Evolutionary conservation across 2,797 vertebrate species (phyloP).

Genomic region (Ciconia nigra): DNA sequence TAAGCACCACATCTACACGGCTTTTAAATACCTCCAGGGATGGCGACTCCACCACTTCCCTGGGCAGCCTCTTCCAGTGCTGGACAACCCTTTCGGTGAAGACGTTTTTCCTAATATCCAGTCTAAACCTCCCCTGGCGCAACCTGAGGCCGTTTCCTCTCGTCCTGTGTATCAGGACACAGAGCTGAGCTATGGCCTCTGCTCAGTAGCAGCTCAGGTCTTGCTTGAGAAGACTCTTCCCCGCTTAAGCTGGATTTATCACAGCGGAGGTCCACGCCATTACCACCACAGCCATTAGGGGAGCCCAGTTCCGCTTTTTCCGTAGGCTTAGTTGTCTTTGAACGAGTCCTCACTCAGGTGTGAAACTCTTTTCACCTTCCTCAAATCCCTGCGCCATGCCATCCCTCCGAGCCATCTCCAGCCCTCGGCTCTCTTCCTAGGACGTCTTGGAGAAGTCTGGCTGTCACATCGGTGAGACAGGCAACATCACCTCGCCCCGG

Average conservation of each 20-base stretch:
- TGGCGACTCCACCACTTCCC: accelerated
- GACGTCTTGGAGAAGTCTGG: background rate
- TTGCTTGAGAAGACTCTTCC: background rate
- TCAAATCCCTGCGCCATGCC: accelerated
- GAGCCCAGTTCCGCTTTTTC: background rate
- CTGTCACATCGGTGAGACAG: background rate
- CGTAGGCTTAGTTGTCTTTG: background rate
- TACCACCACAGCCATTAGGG: accelerated
- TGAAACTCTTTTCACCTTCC: background rate
- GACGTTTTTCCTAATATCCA: background rate
- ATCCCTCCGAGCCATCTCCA: background rate
- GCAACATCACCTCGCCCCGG: background rate
- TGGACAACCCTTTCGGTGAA: background rate
- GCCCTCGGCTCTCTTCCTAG: accelerated
- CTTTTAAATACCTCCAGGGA: background rate
- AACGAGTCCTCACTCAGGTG: background rate
- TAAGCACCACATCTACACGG: accelerated
- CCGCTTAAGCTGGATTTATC: accelerated
- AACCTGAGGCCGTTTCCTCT: background rate
- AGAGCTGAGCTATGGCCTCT: background rate
- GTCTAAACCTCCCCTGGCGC: background rate
- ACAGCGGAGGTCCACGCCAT: accelerated
- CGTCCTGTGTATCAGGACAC: accelerated
- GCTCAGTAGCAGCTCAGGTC: background rate
- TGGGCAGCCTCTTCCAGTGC: background rate